These are phyloP conservation scores for Megastigmus dorsalis DNA, from an alignment of 2,888 invertebrate genomes.

Conservation along the genomic window DNA sequence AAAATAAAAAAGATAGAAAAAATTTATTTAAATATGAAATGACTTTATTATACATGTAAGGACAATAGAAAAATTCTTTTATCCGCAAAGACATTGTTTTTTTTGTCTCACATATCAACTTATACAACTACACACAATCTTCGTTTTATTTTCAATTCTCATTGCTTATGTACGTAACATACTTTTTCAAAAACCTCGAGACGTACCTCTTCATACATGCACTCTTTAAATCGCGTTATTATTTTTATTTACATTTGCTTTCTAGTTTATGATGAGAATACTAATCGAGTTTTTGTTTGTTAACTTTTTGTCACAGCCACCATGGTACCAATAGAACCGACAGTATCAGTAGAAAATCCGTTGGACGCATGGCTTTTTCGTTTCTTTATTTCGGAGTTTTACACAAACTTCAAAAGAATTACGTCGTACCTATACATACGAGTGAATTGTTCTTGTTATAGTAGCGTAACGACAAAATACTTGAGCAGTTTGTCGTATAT, in stretches of 20 bases:
- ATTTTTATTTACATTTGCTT: conserved; percentile 36
- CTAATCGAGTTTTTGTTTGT: conserved; percentile 51
- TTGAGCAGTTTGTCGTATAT: conserved; percentile 70
- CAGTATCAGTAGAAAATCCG: conserved; percentile 53
- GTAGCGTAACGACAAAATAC: conserved; percentile 71
- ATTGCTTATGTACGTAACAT: conserved; percentile 2
- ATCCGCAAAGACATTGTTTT: conserved; percentile 14
- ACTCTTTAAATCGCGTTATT: background rate
- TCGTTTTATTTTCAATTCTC: conserved; percentile 5
- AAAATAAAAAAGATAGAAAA: no score
- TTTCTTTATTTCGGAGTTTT: conserved; percentile 45
- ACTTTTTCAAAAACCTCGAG: conserved; percentile 1
- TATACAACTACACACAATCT: conserved; percentile 10
- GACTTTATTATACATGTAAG: background rate
- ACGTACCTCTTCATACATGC: conserved; percentile 22
- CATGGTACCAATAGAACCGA: conserved; percentile 61
- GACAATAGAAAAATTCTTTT: conserved; percentile 2
- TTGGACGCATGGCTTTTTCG: conserved; percentile 51
- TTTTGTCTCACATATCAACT: conserved; percentile 6
- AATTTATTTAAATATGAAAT: conserved; percentile 21
- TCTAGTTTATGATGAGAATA: conserved; percentile 47
- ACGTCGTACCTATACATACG: conserved; percentile 70
- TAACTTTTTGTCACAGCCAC: conserved; percentile 67
- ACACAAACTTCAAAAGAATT: conserved; percentile 45
- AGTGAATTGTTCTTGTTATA: conserved; percentile 70